Evolutionary conservation across 2,888 invertebrate species (phyloP).

Genomic region (Busseola fusca): DNA sequence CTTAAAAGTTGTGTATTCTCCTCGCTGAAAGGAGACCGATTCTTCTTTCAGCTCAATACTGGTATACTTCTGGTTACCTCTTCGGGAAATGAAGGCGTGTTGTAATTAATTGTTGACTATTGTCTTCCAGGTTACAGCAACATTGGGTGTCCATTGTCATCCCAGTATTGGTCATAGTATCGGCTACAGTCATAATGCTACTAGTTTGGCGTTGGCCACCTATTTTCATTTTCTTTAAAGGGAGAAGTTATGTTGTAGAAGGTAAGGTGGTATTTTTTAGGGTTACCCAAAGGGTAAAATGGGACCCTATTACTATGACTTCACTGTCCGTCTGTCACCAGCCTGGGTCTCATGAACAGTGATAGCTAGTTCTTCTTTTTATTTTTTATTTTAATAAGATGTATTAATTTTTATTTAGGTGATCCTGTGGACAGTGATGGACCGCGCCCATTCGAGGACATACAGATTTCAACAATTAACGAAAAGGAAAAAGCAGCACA

Average conservation of each 20-base stretch:
- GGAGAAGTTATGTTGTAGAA: constrained; percentile 57
- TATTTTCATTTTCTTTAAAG: constrained; percentile 46
- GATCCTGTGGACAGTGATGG: constrained; percentile 11
- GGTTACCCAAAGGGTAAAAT: too few species aligned
- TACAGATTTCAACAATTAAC: constrained; percentile 31
- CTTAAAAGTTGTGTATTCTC: too few species aligned
- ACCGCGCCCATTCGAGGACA: constrained; percentile 28
- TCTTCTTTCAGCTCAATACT: too few species aligned
- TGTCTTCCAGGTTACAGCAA: constrained; percentile 33
- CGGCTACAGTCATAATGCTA: constrained; percentile 26
- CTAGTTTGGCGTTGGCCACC: constrained; percentile 34
- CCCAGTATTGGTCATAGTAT: constrained; percentile 31
- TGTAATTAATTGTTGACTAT: neutral
- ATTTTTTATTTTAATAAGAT: too few species aligned
- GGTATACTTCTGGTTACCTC: too few species aligned
- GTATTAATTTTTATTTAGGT: constrained; percentile 13
- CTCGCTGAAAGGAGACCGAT: too few species aligned
- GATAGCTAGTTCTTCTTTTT: too few species aligned
- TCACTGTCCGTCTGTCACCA: too few species aligned
- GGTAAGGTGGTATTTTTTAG: constrained; percentile 34
- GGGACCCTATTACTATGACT: too few species aligned
- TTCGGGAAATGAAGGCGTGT: neutral
- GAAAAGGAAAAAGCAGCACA: constrained; percentile 16
- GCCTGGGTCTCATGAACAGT: too few species aligned
- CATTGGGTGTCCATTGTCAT: constrained; percentile 33